Conservation (phyloP, 2,888 invertebrate genomes). For the Endotricha flammealis region DNA sequence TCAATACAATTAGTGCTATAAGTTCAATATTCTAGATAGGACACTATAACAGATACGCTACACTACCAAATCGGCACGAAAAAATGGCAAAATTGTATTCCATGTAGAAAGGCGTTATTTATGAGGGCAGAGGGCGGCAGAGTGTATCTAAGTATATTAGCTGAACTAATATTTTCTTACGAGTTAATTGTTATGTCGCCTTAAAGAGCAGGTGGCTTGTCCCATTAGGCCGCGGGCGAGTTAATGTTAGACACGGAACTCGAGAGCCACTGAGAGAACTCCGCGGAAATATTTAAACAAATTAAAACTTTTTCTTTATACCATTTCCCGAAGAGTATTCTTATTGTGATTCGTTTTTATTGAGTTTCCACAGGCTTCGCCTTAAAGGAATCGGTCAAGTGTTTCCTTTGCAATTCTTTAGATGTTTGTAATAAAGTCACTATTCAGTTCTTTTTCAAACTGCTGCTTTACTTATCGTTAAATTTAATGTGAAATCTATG, state of each 20-base stretch:
- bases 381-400: conserved; percentile 27
- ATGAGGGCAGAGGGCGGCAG: conserved; percentile 59
- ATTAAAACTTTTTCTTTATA: conserved; percentile 72
- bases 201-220: conserved; percentile 73
- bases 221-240: conserved; percentile 63
- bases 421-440: conserved; percentile 5
- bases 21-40: too few relatives aligned
- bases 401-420: conserved; percentile 13
- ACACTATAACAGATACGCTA: too few relatives aligned
- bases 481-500: too few relatives aligned
- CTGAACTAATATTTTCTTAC: conserved; percentile 74
- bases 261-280: conserved; percentile 50
- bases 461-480: too few relatives aligned
- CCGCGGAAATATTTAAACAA: conserved; percentile 73
- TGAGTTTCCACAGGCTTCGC: conserved; percentile 42
- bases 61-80: conserved; percentile 69
- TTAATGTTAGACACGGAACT: conserved; percentile 62
- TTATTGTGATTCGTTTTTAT: conserved; percentile 58
- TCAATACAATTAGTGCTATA: too few relatives aligned
- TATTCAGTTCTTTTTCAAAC: background rate
- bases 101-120: conserved; percentile 64
- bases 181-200: conserved; percentile 75
- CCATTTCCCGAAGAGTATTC: conserved; percentile 50
- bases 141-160: conserved; percentile 72
- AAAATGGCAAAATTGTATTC: conserved; percentile 67